Conservation (phyloP, 2,888 invertebrate species). For the Pemphredon lugubris region DNA sequence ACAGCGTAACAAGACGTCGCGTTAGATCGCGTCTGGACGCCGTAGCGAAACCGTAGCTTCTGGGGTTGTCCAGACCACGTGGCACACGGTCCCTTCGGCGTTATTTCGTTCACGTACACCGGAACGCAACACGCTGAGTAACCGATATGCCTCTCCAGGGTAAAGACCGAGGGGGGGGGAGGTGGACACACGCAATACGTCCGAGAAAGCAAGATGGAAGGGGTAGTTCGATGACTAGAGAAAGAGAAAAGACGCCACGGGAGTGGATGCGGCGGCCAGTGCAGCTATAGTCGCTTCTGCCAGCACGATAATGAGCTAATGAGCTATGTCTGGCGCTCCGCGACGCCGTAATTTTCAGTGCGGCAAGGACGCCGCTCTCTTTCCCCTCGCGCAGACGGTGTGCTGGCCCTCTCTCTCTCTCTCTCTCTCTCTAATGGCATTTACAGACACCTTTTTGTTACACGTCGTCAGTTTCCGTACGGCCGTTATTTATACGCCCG, state of each 20-base stretch:
- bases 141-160: constrained; percentile 48
- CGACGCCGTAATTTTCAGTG: constrained; percentile 52
- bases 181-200: constrained; percentile 11
- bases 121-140: constrained; percentile 30
- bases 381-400: not conserved
- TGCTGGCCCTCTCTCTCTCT: not conserved
- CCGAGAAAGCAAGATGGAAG: constrained; percentile 1
- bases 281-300: constrained; percentile 36
- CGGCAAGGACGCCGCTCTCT: constrained; percentile 44
- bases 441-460: no score
- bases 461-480: no score
- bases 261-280: constrained; percentile 19
- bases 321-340: constrained; percentile 63
- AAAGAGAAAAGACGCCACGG: not conserved
- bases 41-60: no score
- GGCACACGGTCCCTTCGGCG: constrained; percentile 21
- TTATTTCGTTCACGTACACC: constrained; percentile 47
- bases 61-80: constrained; percentile 50
- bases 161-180: constrained; percentile 34
- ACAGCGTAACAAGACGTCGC: no score
- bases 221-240: constrained; percentile 10
- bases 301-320: constrained; percentile 65
- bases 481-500: no score
- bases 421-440: constrained; percentile 3
- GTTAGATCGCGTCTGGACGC: no score